A percentile compares a stretch with the other conserved stretches of the same genome.
These are phyloP conservation scores for Stenopsyche tienmushanensis DNA, from an alignment of 1,140 invertebrate species.

Conservation along the genomic window DNA sequence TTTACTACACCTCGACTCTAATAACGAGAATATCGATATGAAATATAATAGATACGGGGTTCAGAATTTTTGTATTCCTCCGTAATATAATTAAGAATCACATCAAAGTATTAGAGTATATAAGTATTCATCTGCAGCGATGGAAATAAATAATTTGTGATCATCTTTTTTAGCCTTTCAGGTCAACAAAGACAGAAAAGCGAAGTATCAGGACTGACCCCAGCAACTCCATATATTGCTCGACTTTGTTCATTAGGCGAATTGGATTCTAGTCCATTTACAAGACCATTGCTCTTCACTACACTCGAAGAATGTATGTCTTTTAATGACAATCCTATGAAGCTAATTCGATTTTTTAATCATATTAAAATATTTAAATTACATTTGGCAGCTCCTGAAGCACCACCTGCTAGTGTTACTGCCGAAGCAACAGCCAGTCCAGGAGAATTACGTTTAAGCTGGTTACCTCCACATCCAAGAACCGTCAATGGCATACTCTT, in stretches of 20 bases:
- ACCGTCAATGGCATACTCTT: slow-evolving; percentile 72
- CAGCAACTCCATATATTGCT: slow-evolving; percentile 48
- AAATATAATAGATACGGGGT: too few species aligned
- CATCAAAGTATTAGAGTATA: too few species aligned
- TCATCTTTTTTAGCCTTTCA: slow-evolving; percentile 8
- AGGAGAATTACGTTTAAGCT: slow-evolving; percentile 49
- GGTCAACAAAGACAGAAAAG: slow-evolving; percentile 44
- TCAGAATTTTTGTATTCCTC: too few species aligned
- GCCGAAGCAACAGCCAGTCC: slow-evolving; percentile 50
- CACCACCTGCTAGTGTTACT: slow-evolving; percentile 47
- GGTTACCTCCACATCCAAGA: slow-evolving; percentile 64
- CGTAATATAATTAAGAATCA: background rate
- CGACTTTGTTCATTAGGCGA: slow-evolving; percentile 51
- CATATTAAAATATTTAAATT: slow-evolving; percentile 15
- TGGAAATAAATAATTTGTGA: too few species aligned
- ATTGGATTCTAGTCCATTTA: slow-evolving; percentile 50
- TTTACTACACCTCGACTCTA: too few species aligned
- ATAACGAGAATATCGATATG: too few species aligned
- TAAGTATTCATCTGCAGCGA: slow-evolving; percentile 9
- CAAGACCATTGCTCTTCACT: slow-evolving; percentile 50
- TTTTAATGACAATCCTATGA: background rate
- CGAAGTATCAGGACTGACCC: slow-evolving; percentile 49
- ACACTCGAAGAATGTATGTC: slow-evolving; percentile 52
- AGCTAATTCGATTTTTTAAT: background rate
- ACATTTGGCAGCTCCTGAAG: slow-evolving; percentile 48